Conservation (phyloP, 2,888 invertebrate genomes). For the Scaptodrosophila latifasciaeformis region DNA sequence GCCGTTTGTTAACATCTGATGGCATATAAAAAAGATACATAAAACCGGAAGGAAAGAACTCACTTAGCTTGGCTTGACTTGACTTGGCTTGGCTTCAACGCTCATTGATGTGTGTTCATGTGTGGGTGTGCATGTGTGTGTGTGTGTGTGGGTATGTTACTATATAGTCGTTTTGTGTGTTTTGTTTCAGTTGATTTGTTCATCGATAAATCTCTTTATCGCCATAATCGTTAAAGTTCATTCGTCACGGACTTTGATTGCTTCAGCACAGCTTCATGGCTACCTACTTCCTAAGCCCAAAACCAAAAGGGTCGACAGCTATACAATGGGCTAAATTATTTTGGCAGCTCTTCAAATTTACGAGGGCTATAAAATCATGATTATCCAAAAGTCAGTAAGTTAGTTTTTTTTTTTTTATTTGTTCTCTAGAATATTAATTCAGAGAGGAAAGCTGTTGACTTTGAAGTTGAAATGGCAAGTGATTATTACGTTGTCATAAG, state of each 20-base stretch:
- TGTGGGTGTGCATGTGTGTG: conserved; percentile 1
- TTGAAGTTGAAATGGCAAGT: too few relatives aligned
- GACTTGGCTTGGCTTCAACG: too few relatives aligned
- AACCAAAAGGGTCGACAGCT: not conserved
- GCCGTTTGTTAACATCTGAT: too few relatives aligned
- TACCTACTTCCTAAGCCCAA: not conserved
- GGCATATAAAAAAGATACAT: conserved; percentile 9
- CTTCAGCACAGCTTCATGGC: conserved; percentile 23
- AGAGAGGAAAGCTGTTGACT: too few relatives aligned
- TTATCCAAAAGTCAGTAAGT: too few relatives aligned
- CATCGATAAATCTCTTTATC: conserved; percentile 63
- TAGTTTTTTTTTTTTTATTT: too few relatives aligned
- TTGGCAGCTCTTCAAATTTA: too few relatives aligned
- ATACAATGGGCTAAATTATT: too few relatives aligned
- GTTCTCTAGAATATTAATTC: too few relatives aligned
- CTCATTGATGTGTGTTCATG: too few relatives aligned
- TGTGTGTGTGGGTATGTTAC: conserved; percentile 11
- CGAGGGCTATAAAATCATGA: too few relatives aligned
- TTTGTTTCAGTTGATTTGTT: conserved; percentile 54
- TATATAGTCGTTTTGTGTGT: conserved; percentile 17
- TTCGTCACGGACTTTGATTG: conserved; percentile 60
- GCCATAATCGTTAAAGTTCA: conserved; percentile 66
- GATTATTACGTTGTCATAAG: too few relatives aligned
- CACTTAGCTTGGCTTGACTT: conserved; percentile 9
- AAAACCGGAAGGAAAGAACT: conserved; percentile 34